Evolutionary conservation across 2,888 invertebrate species (phyloP).

Genomic region (Adelphocoris suturalis): DNA sequence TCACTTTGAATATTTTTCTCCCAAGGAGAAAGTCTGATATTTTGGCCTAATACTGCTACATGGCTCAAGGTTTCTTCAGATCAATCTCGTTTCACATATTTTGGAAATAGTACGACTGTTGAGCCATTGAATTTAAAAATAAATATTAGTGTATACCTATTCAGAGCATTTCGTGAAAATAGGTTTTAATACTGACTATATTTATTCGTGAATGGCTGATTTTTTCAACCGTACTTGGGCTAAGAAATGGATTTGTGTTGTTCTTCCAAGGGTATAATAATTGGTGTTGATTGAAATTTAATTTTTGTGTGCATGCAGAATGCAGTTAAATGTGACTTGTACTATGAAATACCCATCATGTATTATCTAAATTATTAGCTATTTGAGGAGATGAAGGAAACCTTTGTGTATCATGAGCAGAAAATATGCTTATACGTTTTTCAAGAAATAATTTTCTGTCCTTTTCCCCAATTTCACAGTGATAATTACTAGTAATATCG

Average conservation of each 20-base stretch:
- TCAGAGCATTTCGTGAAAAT: background rate
- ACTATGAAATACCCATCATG: conserved; percentile 10
- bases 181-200: conserved; percentile 27
- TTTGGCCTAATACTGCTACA: conserved; percentile 58
- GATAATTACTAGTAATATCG: background rate
- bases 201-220: background rate
- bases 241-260: background rate
- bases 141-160: conserved; percentile 23
- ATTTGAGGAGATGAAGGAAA: background rate
- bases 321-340: background rate
- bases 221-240: background rate
- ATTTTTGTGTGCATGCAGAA: conserved; percentile 2
- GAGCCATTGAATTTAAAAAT: background rate
- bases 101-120: conserved; percentile 5
- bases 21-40: conserved; percentile 56
- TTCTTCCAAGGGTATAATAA: conserved; percentile 8
- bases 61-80: conserved; percentile 40
- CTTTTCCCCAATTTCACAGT: background rate
- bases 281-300: conserved; percentile 11
- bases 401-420: background rate
- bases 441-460: background rate
- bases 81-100: background rate
- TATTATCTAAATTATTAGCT: conserved; percentile 5
- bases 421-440: background rate
- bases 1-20: conserved; percentile 40